These are phyloP conservation scores for Caenorhabditis macrosperma DNA, from an alignment of 2,888 invertebrate species.

Conservation along the genomic window DNA sequence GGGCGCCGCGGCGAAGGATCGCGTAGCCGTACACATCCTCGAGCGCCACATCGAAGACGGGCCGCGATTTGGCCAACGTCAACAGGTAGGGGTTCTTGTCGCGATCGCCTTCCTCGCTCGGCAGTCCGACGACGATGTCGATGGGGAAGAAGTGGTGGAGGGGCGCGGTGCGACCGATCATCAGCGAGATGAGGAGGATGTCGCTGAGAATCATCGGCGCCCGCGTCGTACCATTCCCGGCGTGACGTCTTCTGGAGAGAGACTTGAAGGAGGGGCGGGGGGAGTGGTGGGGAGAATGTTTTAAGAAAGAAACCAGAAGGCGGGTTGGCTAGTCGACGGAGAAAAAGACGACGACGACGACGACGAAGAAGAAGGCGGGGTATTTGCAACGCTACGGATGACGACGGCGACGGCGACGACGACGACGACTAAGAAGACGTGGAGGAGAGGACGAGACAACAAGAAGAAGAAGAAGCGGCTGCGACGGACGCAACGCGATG, in stretches of 20 bases:
- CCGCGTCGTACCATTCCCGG: slow-evolving; percentile 52
- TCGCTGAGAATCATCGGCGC: slow-evolving; percentile 53
- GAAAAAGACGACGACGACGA: neutral
- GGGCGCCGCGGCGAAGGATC: slow-evolving; percentile 63
- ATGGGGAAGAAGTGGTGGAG: too few species aligned
- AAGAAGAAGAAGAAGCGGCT: neutral
- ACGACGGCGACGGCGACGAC: neutral
- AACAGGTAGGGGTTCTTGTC: slow-evolving; percentile 75
- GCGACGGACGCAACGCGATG: slow-evolving; percentile 7
- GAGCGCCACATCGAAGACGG: slow-evolving; percentile 78
- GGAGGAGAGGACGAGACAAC: slow-evolving; percentile 29
- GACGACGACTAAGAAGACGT: slow-evolving; percentile 9
- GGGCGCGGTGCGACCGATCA: too few species aligned
- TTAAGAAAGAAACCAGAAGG: too few species aligned
- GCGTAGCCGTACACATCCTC: slow-evolving; percentile 71
- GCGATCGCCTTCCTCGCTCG: slow-evolving; percentile 67
- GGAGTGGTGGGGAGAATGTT: too few species aligned
- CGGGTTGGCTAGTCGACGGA: too few species aligned
- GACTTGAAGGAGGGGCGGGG: neutral
- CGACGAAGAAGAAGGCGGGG: too few species aligned
- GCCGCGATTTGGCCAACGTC: slow-evolving; percentile 73
- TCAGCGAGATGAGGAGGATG: slow-evolving; percentile 50
- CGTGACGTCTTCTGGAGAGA: neutral
- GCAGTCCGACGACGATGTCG: slow-evolving; percentile 77
- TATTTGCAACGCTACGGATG: slow-evolving; percentile 17